phyloP scores from a whole-genome alignment of 2,797 vertebrate species.

The Rhinella marina region DNA sequence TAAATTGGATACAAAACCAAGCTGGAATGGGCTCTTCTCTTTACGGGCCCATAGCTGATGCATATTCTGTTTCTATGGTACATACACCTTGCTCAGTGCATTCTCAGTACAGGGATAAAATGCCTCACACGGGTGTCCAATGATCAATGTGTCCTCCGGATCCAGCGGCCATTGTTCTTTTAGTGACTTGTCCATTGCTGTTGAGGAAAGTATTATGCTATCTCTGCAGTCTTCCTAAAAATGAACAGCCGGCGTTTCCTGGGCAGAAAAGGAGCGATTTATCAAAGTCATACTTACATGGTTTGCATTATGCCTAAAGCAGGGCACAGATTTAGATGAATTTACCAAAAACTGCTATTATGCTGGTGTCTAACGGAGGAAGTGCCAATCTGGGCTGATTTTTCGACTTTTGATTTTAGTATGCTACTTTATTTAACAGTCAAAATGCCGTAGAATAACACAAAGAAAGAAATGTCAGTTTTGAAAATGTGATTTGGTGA shows the following conservation, averaged over 20 bases:
- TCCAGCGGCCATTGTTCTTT: background rate
- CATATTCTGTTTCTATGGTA: too few relatives aligned
- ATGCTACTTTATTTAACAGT: background rate
- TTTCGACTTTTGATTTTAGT: background rate
- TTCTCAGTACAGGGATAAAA: background rate
- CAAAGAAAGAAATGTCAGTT: background rate
- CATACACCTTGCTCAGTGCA: too few relatives aligned
- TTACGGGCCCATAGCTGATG: too few relatives aligned
- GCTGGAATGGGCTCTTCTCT: too few relatives aligned
- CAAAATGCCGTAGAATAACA: background rate
- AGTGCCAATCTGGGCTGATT: background rate
- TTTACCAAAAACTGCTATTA: constrained; percentile 24
- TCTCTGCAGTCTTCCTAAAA: constrained; percentile 23
- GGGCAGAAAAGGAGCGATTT: constrained; percentile 30
- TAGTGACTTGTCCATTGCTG: constrained; percentile 29
- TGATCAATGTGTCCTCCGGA: constrained; percentile 14
- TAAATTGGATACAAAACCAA: too few relatives aligned
- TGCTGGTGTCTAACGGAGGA: constrained; percentile 13
- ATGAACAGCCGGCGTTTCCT: constrained; percentile 34
- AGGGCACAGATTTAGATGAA: constrained; percentile 17
- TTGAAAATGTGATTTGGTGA: too few relatives aligned
- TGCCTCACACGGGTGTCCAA: background rate
- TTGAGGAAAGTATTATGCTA: constrained; percentile 30
- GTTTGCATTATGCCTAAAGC: constrained; percentile 38
- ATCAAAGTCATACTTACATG: constrained; percentile 44